Conservation (phyloP, 2,113 vertebrate species). For the Megalops atlanticus region DNA sequence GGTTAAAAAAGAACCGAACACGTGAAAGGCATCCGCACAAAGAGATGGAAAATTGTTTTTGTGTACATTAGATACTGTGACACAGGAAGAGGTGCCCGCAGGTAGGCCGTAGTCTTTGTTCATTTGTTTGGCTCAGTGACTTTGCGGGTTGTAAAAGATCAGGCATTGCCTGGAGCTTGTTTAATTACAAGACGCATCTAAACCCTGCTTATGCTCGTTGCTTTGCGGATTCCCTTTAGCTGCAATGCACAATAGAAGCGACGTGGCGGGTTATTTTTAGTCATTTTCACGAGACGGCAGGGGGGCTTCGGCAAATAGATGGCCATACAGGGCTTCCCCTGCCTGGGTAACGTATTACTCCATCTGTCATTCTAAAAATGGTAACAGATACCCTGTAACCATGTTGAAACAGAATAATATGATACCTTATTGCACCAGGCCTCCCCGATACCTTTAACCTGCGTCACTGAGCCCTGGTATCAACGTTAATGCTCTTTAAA, state of each 20-base stretch:
- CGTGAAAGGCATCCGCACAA: slow-evolving; percentile 23
- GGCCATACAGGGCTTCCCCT: slow-evolving; percentile 18
- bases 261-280: neutral
- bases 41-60: slow-evolving; percentile 19
- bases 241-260: neutral
- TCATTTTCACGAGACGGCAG: slow-evolving; percentile 8
- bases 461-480: neutral
- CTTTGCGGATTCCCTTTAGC: neutral
- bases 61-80: slow-evolving; percentile 28
- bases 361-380: slow-evolving; percentile 26
- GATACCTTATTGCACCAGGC: slow-evolving; percentile 14
- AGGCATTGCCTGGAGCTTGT: slow-evolving; percentile 49
- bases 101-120: slow-evolving; percentile 20
- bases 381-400: slow-evolving; percentile 3
- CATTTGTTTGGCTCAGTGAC: slow-evolving; percentile 38
- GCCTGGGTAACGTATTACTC: slow-evolving; percentile 7
- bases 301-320: slow-evolving; percentile 2
- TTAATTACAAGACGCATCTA: slow-evolving; percentile 41
- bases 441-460: neutral
- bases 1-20: slow-evolving; percentile 29
- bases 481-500: neutral
- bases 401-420: slow-evolving; percentile 2
- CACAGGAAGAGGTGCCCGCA: slow-evolving; percentile 47
- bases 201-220: slow-evolving; percentile 41
- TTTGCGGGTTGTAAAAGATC: slow-evolving; percentile 53